Evolutionary conservation across 2,113 vertebrate genomes (phyloP).

Genomic region (Lamprologus tigripictilis): DNA sequence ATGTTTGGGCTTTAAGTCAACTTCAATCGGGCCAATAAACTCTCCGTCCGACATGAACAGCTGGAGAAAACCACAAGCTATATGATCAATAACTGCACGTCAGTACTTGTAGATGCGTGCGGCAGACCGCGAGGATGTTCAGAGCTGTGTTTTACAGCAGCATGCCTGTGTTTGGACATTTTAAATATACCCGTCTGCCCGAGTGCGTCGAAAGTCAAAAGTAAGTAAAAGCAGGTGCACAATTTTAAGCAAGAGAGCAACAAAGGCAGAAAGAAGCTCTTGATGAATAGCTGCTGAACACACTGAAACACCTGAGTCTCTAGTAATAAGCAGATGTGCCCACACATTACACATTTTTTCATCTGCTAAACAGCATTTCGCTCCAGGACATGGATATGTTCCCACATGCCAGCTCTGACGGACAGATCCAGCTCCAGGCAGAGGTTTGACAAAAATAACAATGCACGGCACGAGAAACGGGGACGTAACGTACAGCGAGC

Average conservation of each 20-base stretch:
- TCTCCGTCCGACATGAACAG: background rate
- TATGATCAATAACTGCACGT: background rate
- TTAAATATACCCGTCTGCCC: background rate
- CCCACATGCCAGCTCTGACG: background rate
- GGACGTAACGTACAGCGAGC: background rate
- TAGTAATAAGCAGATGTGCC: slow-evolving; percentile 39
- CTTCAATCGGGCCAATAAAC: background rate
- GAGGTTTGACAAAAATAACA: background rate
- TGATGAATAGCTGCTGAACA: background rate
- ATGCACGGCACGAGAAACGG: background rate
- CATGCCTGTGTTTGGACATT: background rate
- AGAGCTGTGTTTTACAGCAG: slow-evolving; percentile 2
- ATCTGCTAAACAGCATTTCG: slow-evolving; percentile 12
- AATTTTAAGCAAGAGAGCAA: background rate
- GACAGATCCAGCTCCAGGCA: background rate
- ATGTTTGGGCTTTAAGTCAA: slow-evolving; percentile 5
- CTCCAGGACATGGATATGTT: slow-evolving; percentile 17
- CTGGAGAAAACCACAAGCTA: background rate
- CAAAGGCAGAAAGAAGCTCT: background rate
- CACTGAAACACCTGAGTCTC: slow-evolving; percentile 27
- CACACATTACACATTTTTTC: slow-evolving; percentile 5
- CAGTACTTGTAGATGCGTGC: background rate
- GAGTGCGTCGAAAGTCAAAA: background rate
- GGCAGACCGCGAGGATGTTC: background rate
- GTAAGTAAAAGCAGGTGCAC: background rate